phyloP scores from a whole-genome alignment of 2,888 invertebrate species.

The Coleophora flavipennella region DNA sequence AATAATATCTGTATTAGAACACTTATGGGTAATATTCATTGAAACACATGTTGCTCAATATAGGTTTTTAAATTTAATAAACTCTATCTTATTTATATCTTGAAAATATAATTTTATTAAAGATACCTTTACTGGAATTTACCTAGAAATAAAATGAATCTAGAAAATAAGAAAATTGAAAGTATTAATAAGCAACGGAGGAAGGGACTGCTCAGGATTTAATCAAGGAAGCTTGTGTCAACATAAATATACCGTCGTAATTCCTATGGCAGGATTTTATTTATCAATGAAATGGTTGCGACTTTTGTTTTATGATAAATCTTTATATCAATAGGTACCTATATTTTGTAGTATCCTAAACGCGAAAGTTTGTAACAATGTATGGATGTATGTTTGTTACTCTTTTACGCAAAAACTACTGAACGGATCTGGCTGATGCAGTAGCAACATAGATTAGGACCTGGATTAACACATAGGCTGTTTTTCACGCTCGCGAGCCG shows the following conservation, averaged over 20 bases:
- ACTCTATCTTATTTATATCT: neutral
- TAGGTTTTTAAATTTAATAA: neutral
- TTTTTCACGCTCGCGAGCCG: no score
- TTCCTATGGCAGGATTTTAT: neutral
- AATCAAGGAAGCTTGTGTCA: conserved; percentile 25
- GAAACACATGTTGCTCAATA: no score
- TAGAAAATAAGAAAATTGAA: conserved; percentile 26
- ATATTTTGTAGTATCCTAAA: no score
- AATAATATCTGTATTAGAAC: no score
- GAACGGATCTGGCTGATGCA: no score
- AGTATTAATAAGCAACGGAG: conserved; percentile 33
- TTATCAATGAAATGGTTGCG: neutral
- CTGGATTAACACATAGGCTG: no score
- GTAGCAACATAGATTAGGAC: no score
- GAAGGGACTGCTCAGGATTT: conserved; percentile 27
- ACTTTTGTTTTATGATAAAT: neutral
- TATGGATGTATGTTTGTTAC: no score
- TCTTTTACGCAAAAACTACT: no score
- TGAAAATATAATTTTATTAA: neutral
- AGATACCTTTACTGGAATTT: conserved; percentile 18
- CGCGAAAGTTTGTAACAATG: no score
- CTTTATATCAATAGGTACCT: no score
- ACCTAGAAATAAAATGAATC: conserved; percentile 27
- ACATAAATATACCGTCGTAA: conserved; percentile 10
- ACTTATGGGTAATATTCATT: no score